These are phyloP conservation scores for Euphonia xanthogaster DNA, from an alignment of 2,797 vertebrate genomes.

Conservation along the genomic window DNA sequence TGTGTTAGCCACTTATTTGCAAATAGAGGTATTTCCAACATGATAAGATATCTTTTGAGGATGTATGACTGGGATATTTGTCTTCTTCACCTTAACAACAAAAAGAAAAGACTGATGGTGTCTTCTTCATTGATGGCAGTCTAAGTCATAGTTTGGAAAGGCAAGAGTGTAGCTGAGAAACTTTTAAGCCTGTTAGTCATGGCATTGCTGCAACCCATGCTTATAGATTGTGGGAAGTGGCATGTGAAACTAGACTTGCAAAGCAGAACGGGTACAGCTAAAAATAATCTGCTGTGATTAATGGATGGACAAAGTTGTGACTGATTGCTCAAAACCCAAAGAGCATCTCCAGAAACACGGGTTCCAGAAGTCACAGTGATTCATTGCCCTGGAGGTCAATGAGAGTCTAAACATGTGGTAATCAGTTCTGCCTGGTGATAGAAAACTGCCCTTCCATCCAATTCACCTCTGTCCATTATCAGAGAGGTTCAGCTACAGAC, in stretches of 20 bases:
- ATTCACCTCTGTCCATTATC: neutral
- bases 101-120: neutral
- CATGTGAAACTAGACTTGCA: neutral
- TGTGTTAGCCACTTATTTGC: neutral
- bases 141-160: neutral
- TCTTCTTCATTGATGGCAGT: neutral
- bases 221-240: neutral
- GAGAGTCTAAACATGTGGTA: neutral
- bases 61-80: neutral
- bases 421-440: neutral
- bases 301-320: neutral
- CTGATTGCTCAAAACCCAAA: accelerated
- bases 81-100: neutral
- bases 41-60: neutral
- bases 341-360: accelerated
- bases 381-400: neutral
- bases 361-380: neutral
- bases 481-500: neutral
- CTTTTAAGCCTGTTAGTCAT: neutral
- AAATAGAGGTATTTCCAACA: neutral
- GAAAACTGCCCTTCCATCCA: neutral
- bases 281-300: neutral
- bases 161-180: neutral
- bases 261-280: neutral
- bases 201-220: neutral